Evolutionary conservation across 1,140 invertebrate species (phyloP), one percentile per base, ranked within the genome.

Genomic region (Drosophila virilis): DNA sequence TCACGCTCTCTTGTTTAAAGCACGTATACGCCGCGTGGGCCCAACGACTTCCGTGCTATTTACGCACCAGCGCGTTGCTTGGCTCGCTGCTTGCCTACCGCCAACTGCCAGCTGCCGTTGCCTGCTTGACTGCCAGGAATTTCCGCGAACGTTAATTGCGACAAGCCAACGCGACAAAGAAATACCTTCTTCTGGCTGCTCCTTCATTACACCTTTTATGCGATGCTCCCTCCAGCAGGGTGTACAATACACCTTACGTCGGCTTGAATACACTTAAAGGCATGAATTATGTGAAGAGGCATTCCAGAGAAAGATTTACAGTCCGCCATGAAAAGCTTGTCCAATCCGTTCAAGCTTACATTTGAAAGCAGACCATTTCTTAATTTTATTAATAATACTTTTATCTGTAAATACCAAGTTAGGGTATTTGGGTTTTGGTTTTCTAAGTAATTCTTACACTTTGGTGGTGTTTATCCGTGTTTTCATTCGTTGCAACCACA

Each of bases 111-210:
- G 8, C 28, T n/a, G 15, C 22, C 40, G 1, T 61, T 50, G 51
- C 22, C 60, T 60, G 42, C 73, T 55, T 54, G 67, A 28, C 67
- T 84, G 84, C 48, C 84, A 89, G 84, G 84, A 89, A 88, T 88
- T 88, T 88, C 84, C 84, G 84, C 80, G 80, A 66, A 84, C 84
- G 84, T 89, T 90, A 89, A 89, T 89, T 89, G 84, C 84, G 84
- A 89, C 84, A 84, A 84, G 85, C 84, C 52, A 82, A 59, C 76
- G 64, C 75, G 61, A 62, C 69, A 83, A 78, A 86, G 82, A 72
- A 89, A 83, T 86, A 68, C 69, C 83, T 74, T 70, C 54, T 80
- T 55, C 48, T 76, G 69, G 51, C 61, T 61, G 62, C 70, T 68
- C 62, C 69, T 68, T 77, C 74, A 74, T 77, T 77, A 64, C 74